Evolutionary conservation across 2,113 vertebrate genomes (phyloP), one percentile per base, ranked within the genome.

Genomic region (Desmodus rotundus): DNA sequence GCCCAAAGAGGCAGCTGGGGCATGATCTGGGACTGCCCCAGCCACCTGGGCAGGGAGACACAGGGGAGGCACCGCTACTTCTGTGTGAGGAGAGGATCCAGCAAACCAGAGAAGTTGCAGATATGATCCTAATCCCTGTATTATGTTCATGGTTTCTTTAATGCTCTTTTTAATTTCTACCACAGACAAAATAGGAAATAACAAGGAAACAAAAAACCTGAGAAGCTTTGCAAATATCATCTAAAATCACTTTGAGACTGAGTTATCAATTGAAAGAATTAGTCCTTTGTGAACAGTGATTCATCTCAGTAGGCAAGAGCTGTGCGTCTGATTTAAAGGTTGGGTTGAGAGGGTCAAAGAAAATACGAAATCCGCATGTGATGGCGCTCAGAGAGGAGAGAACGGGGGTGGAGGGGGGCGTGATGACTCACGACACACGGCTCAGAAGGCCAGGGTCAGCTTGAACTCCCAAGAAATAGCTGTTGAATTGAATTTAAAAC

Each of bases 121-220:
- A 67, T 73, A 20, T 26, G 33, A 12, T 43, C 54, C 45, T 78
- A 54, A 70, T 19, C 8, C 8, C 3, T 41, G 24, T 58, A 56
- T 93, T 22, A 38, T 41, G 82, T 82, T 85, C 3, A 17, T 10
- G 4, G 12, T 90, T 78, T 93, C n/a, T 76, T 87, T 76, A 78
- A 80, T 52, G 36, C 16, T 95, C 83, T 43, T 93, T 96, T 82
- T 67, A n/a, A 33, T 93, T 88, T 95, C 24, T 38, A 65, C 43
- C 50, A 92, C 12, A 86, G 20, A 12, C 43, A 82, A 92, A 95
- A 47, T 41, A 74, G n/a, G 7, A 58, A 56, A 11, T 65, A 74
- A 43, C 7, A 74, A 47, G 43, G 26, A n/a, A 14, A 45, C 22
- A 67, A 58, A 58, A 58, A 58, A 58, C 24, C 56, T 58, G 43